Conservation (phyloP, 2,113 vertebrate genomes). For the Gallinago jamesoni region DNA sequence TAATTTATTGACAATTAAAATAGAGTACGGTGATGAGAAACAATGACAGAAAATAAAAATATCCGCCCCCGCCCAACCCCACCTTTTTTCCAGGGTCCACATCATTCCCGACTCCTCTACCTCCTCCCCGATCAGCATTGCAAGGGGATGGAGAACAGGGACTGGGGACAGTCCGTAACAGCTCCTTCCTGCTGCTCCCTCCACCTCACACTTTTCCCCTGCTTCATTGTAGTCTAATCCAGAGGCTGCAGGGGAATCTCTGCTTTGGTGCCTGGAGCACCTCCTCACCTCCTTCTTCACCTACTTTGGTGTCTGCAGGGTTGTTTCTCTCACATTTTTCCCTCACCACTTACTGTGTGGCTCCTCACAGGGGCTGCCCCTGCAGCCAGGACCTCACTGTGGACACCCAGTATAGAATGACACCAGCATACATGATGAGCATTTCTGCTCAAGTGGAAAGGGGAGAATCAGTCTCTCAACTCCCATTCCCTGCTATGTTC, state of each 20-base stretch:
- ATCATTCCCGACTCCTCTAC: background rate
- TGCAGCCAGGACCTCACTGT: background rate
- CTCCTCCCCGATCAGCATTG: background rate
- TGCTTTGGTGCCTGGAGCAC: background rate
- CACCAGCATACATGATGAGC: accelerated
- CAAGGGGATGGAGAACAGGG: background rate
- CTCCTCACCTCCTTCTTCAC: background rate
- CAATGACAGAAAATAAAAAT: background rate
- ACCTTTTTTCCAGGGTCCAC: background rate
- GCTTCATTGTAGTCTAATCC: background rate
- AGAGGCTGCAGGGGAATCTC: background rate
- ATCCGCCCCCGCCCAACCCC: accelerated
- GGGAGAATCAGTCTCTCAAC: background rate
- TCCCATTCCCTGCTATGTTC: background rate
- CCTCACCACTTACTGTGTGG: background rate
- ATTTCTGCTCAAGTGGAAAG: background rate
- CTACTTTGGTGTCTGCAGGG: background rate
- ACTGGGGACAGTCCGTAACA: background rate
- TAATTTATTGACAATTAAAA: background rate
- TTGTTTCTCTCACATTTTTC: background rate
- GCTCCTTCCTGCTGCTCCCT: background rate
- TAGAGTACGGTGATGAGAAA: background rate
- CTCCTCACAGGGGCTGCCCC: accelerated
- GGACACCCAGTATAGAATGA: background rate
- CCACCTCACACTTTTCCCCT: background rate